Percentiles rank a stretch among this genome's conserved stretches.
Conservation (phyloP, 2,797 vertebrate genomes). For the Pseudopleuronectes americanus region DNA sequence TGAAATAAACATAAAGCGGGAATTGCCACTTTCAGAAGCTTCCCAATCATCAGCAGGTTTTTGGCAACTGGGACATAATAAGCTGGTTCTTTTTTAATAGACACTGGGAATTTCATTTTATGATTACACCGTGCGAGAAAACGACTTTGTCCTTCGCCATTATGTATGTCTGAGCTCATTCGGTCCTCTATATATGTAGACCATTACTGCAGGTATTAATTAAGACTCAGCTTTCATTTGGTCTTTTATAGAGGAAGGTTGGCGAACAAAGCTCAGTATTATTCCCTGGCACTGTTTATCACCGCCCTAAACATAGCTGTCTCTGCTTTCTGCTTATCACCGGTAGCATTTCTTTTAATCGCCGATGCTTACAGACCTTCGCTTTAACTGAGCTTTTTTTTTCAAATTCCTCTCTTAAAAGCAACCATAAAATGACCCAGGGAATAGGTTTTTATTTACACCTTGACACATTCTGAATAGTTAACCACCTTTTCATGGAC, state of each 20-base stretch:
- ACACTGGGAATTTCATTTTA: slow-evolving; percentile 51
- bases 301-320: slow-evolving; percentile 21
- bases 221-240: slow-evolving; percentile 67
- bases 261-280: slow-evolving; percentile 40
- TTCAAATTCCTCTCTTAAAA: slow-evolving; percentile 29
- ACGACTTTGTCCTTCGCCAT: slow-evolving; percentile 51
- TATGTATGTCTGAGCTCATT: slow-evolving; percentile 70
- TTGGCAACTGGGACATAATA: slow-evolving; percentile 39
- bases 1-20: slow-evolving; percentile 63
- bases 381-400: slow-evolving; percentile 28
- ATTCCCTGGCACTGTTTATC: slow-evolving; percentile 35
- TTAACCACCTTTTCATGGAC: neutral
- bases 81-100: slow-evolving; percentile 52
- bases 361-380: slow-evolving; percentile 46
- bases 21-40: slow-evolving; percentile 51
- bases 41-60: slow-evolving; percentile 48
- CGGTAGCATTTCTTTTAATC: slow-evolving; percentile 62
- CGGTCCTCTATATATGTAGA: slow-evolving; percentile 40
- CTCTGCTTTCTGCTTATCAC: slow-evolving; percentile 56
- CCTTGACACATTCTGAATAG: slow-evolving; percentile 19
- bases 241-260: slow-evolving; percentile 45
- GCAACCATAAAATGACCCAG: slow-evolving; percentile 7
- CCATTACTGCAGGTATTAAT: slow-evolving; percentile 65
- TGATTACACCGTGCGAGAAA: slow-evolving; percentile 39
- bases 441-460: slow-evolving; percentile 21